Conservation (phyloP, 2,797 vertebrate genomes). For the Erethizon dorsatum region DNA sequence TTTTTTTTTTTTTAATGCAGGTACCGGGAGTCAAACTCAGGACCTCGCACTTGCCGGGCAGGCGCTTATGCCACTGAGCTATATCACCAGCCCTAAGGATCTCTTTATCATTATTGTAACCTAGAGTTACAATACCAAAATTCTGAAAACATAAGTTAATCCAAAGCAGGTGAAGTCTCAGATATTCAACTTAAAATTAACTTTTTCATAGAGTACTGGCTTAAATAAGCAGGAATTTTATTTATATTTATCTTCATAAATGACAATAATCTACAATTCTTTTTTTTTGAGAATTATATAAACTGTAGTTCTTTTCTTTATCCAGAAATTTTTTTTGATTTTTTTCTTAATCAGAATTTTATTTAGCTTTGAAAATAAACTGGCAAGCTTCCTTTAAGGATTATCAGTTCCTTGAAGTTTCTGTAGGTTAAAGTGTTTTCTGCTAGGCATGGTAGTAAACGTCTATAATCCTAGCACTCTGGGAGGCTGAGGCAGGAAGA, state of each 20-base stretch:
- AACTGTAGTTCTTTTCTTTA: background rate
- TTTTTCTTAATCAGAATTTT: conserved; percentile 31
- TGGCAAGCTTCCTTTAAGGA: conserved; percentile 10
- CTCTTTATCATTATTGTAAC: background rate
- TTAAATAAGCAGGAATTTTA: conserved; percentile 26
- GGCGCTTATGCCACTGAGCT: no score
- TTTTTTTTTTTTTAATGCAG: no score
- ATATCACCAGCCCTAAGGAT: background rate
- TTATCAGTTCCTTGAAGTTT: background rate
- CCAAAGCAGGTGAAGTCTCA: background rate
- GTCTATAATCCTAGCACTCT: background rate
- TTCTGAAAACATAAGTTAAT: background rate
- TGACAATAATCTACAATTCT: conserved; percentile 5
- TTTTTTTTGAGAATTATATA: background rate
- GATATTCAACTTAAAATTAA: background rate
- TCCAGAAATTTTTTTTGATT: background rate
- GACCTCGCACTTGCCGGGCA: no score
- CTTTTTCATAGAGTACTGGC: background rate
- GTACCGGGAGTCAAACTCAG: no score
- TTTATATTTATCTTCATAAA: conserved; percentile 49
- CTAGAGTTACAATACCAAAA: background rate
- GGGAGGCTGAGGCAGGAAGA: background rate
- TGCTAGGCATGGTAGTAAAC: background rate
- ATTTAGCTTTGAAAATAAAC: conserved; percentile 35
- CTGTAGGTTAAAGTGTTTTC: background rate